Percentiles rank a stretch among this genome's conserved stretches.
These are phyloP conservation scores for Tetragnatha versicolor DNA, from an alignment of 1,140 invertebrate genomes.

Conservation along the genomic window DNA sequence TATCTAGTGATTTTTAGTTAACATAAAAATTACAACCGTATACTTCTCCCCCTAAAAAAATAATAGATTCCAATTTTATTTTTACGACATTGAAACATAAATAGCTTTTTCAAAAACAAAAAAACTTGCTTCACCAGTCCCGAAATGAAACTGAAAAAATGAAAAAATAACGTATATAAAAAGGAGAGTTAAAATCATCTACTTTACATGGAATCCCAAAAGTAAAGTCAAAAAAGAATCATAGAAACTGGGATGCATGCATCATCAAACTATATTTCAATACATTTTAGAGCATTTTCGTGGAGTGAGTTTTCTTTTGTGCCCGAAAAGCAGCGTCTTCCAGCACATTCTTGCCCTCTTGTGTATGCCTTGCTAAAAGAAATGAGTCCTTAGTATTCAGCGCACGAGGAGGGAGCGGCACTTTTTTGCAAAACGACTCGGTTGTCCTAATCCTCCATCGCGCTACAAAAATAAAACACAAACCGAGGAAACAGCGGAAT, in stretches of 20 bases:
- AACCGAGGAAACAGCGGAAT: slow-evolving; percentile 12
- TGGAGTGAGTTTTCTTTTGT: slow-evolving; percentile 11
- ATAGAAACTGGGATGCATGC: slow-evolving; percentile 6
- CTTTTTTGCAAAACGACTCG: slow-evolving; percentile 51
- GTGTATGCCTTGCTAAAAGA: slow-evolving; percentile 36
- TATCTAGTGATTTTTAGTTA: no score
- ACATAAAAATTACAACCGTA: no score
- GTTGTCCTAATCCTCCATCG: slow-evolving; percentile 47
- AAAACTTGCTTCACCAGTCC: no score
- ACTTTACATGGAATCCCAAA: not conserved
- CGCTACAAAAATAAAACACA: slow-evolving; percentile 44
- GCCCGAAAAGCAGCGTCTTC: slow-evolving; percentile 16
- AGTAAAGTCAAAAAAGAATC: slow-evolving; percentile 4
- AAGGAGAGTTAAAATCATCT: not conserved
- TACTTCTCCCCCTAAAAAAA: no score
- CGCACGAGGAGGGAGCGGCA: slow-evolving; percentile 26
- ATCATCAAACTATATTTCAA: slow-evolving; percentile 30
- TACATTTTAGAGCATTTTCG: slow-evolving; percentile 3
- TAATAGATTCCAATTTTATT: no score
- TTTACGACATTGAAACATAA: no score
- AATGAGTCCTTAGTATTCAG: slow-evolving; percentile 44
- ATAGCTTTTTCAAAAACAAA: no score
- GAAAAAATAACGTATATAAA: slow-evolving; percentile 13
- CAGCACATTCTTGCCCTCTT: slow-evolving; percentile 22
- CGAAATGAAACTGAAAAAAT: no score